A percentile compares a stretch with the other conserved stretches of the same genome.
These are phyloP conservation scores for Abrostola triplasia DNA, from an alignment of 2,888 invertebrate species.

Conservation along the genomic window DNA sequence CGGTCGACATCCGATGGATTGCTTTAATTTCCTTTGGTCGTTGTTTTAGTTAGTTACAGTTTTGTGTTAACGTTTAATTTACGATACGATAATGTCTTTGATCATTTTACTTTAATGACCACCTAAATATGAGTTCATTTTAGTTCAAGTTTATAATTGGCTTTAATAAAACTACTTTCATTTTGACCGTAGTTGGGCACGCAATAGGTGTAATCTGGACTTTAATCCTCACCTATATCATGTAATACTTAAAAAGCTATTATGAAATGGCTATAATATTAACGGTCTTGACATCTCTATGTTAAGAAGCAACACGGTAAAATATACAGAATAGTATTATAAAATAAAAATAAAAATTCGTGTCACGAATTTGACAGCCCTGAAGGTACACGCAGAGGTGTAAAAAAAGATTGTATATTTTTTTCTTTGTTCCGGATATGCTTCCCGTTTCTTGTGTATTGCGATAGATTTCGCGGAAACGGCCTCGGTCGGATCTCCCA, in stretches of 20 bases:
- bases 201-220: not conserved
- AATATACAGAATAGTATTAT: not conserved
- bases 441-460: slow-evolving; percentile 85
- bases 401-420: slow-evolving; percentile 69
- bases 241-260: not conserved
- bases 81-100: slow-evolving; percentile 16
- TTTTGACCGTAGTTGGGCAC: not conserved
- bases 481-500: slow-evolving; percentile 72
- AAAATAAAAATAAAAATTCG: slow-evolving; percentile 8
- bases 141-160: not conserved
- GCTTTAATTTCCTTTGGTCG: slow-evolving; percentile 52
- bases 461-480: slow-evolving; percentile 85
- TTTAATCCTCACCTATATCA: not conserved
- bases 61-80: slow-evolving; percentile 37
- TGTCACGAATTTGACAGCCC: slow-evolving; percentile 61
- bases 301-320: not conserved
- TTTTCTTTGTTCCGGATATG: slow-evolving; percentile 85
- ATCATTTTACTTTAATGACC: slow-evolving; percentile 19
- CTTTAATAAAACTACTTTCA: not conserved
- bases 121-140: not conserved
- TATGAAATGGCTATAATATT: not conserved
- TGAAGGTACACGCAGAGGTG: slow-evolving; percentile 59
- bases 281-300: not conserved
- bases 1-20: slow-evolving; percentile 54
- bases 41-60: slow-evolving; percentile 35